Evolutionary conservation across 2,888 invertebrate species (phyloP).

Genomic region (Cerceris ruficornis): DNA sequence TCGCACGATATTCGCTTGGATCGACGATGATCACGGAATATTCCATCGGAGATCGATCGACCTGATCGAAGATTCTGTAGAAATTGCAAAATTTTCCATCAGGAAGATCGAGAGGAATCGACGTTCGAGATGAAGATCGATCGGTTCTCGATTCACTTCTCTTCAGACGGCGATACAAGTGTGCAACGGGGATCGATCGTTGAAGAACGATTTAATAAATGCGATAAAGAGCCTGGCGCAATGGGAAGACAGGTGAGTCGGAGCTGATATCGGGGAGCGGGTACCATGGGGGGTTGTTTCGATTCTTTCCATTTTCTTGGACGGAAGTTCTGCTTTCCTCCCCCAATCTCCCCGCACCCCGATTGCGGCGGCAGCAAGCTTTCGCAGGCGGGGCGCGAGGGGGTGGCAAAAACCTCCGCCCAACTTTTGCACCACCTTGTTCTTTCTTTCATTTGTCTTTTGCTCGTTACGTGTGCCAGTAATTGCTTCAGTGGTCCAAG

Average conservation of each 20-base stretch:
- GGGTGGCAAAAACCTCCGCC: conserved; percentile 57
- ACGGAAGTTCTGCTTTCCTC: conserved; percentile 29
- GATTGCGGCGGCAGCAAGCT: conserved; percentile 77
- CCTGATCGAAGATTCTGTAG: neutral
- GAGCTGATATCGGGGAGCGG: conserved; percentile 77
- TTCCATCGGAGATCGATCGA: no score
- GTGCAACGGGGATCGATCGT: no score
- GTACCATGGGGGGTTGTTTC: conserved; percentile 69
- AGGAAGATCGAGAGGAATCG: no score
- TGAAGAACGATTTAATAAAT: conserved; percentile 16
- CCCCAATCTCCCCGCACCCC: conserved; percentile 79
- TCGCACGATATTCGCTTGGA: no score
- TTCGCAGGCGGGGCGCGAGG: conserved; percentile 79
- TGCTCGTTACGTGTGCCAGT: neutral
- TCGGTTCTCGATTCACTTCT: no score
- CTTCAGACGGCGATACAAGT: no score
- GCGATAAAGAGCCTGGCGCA: conserved; percentile 43
- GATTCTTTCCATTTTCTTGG: conserved; percentile 24
- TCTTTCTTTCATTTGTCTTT: neutral
- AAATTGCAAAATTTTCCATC: conserved; percentile 9
- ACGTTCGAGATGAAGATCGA: no score
- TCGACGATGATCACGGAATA: no score
- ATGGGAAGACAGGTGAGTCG: conserved; percentile 25
- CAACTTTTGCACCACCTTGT: conserved; percentile 51
- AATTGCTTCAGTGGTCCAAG: no score